A percentile compares a stretch with the other conserved stretches of the same genome.
These are phyloP conservation scores for Linyphia triangularis DNA, from an alignment of 2,888 invertebrate species.

Conservation along the genomic window DNA sequence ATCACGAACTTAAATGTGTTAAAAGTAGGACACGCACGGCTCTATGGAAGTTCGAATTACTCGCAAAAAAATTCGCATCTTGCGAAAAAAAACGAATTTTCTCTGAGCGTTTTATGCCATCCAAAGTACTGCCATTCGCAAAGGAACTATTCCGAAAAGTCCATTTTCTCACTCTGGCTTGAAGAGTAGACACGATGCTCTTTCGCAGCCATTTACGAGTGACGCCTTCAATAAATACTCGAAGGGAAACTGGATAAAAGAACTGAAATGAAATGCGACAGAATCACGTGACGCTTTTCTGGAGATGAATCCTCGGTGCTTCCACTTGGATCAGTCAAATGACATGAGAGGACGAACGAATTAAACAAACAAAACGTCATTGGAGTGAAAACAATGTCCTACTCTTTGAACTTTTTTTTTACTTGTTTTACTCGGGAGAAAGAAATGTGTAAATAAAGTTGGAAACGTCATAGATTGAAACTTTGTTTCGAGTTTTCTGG, in stretches of 20 bases:
- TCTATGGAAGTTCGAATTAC: neutral
- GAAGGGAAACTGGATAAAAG: slow-evolving; percentile 9
- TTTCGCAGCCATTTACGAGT: neutral
- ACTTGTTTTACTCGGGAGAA: neutral
- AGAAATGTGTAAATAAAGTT: neutral
- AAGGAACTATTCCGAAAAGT: slow-evolving; percentile 21
- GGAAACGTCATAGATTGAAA: neutral
- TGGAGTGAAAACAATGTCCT: neutral
- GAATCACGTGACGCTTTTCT: slow-evolving; percentile 3
- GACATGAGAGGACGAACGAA: neutral
- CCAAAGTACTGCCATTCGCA: neutral
- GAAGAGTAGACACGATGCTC: neutral
- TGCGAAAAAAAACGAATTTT: neutral
- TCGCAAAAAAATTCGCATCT: neutral
- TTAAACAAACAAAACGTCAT: neutral
- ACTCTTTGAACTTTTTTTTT: neutral
- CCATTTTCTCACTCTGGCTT: neutral
- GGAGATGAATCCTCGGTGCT: neutral
- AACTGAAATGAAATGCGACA: slow-evolving; percentile 32
- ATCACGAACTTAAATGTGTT: slow-evolving; percentile 16
- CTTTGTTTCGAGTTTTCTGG: no score
- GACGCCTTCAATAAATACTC: slow-evolving; percentile 16
- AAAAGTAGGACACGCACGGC: neutral
- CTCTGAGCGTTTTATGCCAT: neutral
- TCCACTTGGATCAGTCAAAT: neutral